Conservation (phyloP, 2,888 invertebrate species). For the Lacanobia wlatinum region DNA sequence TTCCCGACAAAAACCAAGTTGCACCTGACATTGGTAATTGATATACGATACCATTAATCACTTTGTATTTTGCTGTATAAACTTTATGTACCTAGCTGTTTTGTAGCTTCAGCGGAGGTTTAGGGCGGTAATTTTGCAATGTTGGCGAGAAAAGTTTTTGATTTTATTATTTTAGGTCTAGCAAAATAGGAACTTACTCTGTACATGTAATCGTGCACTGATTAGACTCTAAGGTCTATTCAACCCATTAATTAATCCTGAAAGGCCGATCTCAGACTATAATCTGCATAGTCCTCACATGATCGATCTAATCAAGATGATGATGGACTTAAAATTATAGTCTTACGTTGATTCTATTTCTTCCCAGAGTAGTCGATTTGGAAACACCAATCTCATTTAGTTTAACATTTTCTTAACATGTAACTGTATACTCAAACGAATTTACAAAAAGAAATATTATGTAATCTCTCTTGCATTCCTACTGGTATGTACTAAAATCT, state of each 20-base stretch:
- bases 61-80: constrained; percentile 76
- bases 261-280: background rate
- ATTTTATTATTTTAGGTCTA: background rate
- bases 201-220: background rate
- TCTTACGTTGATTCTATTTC: background rate
- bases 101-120: constrained; percentile 31
- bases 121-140: constrained; percentile 28
- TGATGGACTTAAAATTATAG: background rate
- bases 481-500: background rate
- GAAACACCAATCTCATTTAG: background rate
- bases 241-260: no score
- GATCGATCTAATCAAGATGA: background rate
- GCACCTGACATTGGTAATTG: constrained; percentile 88
- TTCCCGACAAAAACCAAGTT: constrained; percentile 81
- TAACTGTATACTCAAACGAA: no score
- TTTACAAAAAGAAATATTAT: background rate
- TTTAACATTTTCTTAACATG: background rate
- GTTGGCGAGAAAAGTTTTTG: background rate
- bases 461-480: background rate
- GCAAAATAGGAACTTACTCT: background rate
- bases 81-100: constrained; percentile 66
- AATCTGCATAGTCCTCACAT: background rate
- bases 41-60: constrained; percentile 87
- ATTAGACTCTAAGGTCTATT: no score
- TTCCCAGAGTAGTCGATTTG: background rate